These are phyloP conservation scores for Pyrgus malvae DNA, from an alignment of 2,888 invertebrate species.

Conservation along the genomic window DNA sequence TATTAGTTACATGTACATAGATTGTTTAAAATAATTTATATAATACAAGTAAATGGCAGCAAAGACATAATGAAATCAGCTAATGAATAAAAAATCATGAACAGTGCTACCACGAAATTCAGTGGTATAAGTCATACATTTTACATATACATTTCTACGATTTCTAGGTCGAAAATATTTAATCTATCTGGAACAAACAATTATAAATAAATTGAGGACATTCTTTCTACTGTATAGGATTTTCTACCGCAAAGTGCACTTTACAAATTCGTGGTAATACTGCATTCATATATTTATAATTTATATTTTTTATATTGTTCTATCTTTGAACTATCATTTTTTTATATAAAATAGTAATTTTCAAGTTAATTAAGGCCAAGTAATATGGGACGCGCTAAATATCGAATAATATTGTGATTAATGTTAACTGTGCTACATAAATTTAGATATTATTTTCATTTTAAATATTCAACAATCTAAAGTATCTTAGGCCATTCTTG, in stretches of 20 bases:
- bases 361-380: slow-evolving; percentile 34
- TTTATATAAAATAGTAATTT: slow-evolving; percentile 29
- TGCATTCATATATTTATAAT: slow-evolving; percentile 32
- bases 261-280: slow-evolving; percentile 44
- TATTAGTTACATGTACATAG: too few relatives aligned
- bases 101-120: slow-evolving; percentile 29
- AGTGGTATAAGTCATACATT: slow-evolving; percentile 1
- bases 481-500: slow-evolving; percentile 45
- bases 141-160: slow-evolving; percentile 4
- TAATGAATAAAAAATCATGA: background rate
- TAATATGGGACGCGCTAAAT: slow-evolving; percentile 26
- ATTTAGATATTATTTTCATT: slow-evolving; percentile 13
- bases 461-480: slow-evolving; percentile 37
- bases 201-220: slow-evolving; percentile 14
- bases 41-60: too few relatives aligned
- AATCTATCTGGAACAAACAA: slow-evolving; percentile 15
- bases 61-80: background rate
- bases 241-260: slow-evolving; percentile 36
- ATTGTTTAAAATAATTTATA: too few relatives aligned
- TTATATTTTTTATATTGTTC: slow-evolving; percentile 37
- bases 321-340: slow-evolving; percentile 41
- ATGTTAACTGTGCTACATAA: slow-evolving; percentile 16
- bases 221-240: slow-evolving; percentile 29
- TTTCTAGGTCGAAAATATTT: slow-evolving; percentile 15
- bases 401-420: slow-evolving; percentile 12